Evolutionary conservation across 2,888 invertebrate species (phyloP), one percentile per base, ranked within the genome.

Genomic region (Catocala fraxini): DNA sequence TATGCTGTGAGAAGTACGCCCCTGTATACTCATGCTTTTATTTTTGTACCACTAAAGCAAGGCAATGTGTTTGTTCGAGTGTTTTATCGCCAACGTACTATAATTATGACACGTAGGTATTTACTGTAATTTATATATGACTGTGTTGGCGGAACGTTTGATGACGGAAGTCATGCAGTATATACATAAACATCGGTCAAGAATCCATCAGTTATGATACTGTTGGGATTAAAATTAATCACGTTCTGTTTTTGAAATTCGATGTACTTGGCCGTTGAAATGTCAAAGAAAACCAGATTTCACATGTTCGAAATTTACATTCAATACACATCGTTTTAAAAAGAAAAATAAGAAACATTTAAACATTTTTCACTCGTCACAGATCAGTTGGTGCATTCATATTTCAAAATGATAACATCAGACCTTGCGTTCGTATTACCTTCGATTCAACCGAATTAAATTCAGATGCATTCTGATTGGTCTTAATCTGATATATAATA

Each of bases 1-100:
- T 82, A 87, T 82, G 80, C 80, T 87, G 89, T 89, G 89, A 86
- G 90, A 89, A 89, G 86, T 77, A 81, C 78, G 76, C 71, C 54
- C 35, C 51, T 47, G 54, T 13, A 57, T 65, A n/a, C 56, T 58
- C 51, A 63, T 86, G 80, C 80, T 85, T 87, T 90, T 89, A 89
- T 89, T 90, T 88, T 87, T 84, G 82, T 83, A 84, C 84, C 67
- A 68, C 70, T 77, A 74, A 79, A 82, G 82, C 68, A 54, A 67
- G 81, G 86, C 87, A 88, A 89, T 87, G 85, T 89, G 88, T 83
- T 83, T 83, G 79, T 77, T 82, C 65, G 73, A 75, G 78, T 70
- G 70, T 47, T 77, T 77, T 75, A 77, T 72, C 59, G 57, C 58
- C 52, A 72, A 74, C 84, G 81, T 80, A 75, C 68, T 67, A 76